These are phyloP conservation scores for Dolichallabes microphthalmus DNA, from an alignment of 2,113 vertebrate species.

Conservation along the genomic window DNA sequence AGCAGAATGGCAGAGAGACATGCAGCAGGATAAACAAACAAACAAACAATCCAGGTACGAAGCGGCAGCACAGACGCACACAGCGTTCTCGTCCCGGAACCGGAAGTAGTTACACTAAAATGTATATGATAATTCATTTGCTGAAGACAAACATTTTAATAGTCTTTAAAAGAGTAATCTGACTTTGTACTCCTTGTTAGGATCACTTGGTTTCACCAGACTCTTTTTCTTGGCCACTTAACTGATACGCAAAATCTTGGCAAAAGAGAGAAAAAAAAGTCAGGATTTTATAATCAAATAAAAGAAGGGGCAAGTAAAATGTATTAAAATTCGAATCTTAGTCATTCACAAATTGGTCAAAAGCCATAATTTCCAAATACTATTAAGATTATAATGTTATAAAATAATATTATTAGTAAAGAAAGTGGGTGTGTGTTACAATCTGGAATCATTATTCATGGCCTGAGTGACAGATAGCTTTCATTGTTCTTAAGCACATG, in stretches of 20 bases:
- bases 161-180: background rate
- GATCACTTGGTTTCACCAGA: conserved; percentile 6
- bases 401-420: background rate
- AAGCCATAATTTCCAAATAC: background rate
- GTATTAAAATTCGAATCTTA: background rate
- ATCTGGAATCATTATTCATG: conserved; percentile 4
- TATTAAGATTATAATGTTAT: background rate
- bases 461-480: conserved; percentile 21
- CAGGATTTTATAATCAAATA: background rate
- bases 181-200: background rate
- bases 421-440: background rate
- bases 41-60: too few species aligned
- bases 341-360: conserved; percentile 7
- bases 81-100: too few species aligned
- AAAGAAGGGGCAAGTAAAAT: background rate
- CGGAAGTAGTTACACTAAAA: too few species aligned
- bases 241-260: background rate
- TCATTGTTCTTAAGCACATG: conserved; percentile 31
- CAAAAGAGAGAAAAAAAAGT: background rate
- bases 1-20: too few species aligned
- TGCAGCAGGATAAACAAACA: too few species aligned
- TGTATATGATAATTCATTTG: too few species aligned
- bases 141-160: background rate
- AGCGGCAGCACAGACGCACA: too few species aligned
- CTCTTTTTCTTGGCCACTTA: background rate